phyloP scores from a whole-genome alignment of 2,113 vertebrate genomes.

The Mystacornis crossleyi region DNA sequence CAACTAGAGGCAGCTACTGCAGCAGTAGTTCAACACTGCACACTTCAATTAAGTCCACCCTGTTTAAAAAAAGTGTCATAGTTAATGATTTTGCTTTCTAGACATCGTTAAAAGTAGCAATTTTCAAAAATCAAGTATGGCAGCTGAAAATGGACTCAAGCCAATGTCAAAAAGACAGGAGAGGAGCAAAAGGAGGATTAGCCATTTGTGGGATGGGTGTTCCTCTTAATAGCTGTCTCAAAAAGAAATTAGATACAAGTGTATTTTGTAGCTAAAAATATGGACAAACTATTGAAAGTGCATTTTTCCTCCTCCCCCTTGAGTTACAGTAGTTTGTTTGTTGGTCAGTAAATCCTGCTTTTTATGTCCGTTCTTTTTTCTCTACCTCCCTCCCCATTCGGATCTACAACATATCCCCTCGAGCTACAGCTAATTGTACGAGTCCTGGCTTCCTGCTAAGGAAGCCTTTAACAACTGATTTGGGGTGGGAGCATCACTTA shows the following conservation, averaged over 20 bases:
- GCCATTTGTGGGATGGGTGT: conserved; percentile 2
- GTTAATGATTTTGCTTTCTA: conserved; percentile 40
- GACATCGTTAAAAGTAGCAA: conserved; percentile 15
- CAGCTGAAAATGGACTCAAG: conserved; percentile 58
- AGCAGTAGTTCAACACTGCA: conserved; percentile 72
- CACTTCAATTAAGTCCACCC: conserved; percentile 74
- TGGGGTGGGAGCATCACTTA: conserved; percentile 57
- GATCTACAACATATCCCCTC: conserved; percentile 51
- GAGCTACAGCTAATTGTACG: neutral
- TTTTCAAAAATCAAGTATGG: conserved; percentile 54
- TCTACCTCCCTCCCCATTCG: neutral
- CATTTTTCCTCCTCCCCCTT: conserved; percentile 70
- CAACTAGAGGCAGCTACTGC: conserved; percentile 73
- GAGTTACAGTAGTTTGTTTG: conserved; percentile 58
- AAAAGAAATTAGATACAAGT: neutral
- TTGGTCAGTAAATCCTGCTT: conserved; percentile 70
- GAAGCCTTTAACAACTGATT: conserved; percentile 41
- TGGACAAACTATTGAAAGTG: conserved; percentile 74
- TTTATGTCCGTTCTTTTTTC: neutral
- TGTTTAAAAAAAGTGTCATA: conserved; percentile 76
- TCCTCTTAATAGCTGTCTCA: conserved; percentile 11
- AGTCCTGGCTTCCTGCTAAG: conserved; percentile 58
- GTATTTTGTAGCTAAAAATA: conserved; percentile 49
- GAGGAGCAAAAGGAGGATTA: conserved; percentile 24
- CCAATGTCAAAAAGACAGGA: conserved; percentile 8